Evolutionary conservation across 2,797 vertebrate species (phyloP).

Genomic region (Xiphophorus birchmanni): DNA sequence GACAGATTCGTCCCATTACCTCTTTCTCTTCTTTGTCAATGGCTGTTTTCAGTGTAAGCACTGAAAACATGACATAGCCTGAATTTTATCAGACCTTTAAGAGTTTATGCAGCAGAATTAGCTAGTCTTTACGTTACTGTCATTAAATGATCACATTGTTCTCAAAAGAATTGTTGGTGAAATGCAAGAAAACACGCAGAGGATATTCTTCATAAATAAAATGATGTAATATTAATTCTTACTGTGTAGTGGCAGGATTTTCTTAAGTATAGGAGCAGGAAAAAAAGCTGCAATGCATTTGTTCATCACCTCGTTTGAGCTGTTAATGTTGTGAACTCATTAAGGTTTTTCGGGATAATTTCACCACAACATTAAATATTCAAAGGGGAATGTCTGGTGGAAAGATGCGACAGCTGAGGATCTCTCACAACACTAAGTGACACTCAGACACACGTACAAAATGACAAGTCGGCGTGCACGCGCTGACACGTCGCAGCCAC

Average conservation of each 20-base stretch:
- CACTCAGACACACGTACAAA: slow-evolving; percentile 58
- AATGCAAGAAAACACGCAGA: neutral
- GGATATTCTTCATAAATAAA: slow-evolving; percentile 4
- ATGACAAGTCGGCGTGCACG: slow-evolving; percentile 47
- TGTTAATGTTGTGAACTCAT: slow-evolving; percentile 63
- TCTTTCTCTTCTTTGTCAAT: neutral
- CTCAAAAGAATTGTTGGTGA: neutral
- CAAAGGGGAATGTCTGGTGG: slow-evolving; percentile 63
- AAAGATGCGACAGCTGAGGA: slow-evolving; percentile 69
- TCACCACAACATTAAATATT: slow-evolving; percentile 70
- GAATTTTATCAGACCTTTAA: slow-evolving; percentile 1
- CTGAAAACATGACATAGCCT: slow-evolving; percentile 2
- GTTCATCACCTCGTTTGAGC: slow-evolving; percentile 51
- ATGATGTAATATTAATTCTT: neutral
- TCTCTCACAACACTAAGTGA: slow-evolving; percentile 59
- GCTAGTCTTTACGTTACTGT: neutral
- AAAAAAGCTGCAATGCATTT: slow-evolving; percentile 50
- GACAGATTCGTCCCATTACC: slow-evolving; percentile 34
- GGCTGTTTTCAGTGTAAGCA: neutral
- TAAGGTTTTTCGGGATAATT: slow-evolving; percentile 46
- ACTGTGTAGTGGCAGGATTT: slow-evolving; percentile 13
- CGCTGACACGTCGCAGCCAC: slow-evolving; percentile 55
- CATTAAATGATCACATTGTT: slow-evolving; percentile 14
- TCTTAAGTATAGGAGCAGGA: neutral
- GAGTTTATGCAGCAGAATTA: slow-evolving; percentile 2